Evolutionary conservation across 92 coral and sea anemone species (phyloP), one percentile per base, ranked within the genome.

Genomic region (Ricordea florida): DNA sequence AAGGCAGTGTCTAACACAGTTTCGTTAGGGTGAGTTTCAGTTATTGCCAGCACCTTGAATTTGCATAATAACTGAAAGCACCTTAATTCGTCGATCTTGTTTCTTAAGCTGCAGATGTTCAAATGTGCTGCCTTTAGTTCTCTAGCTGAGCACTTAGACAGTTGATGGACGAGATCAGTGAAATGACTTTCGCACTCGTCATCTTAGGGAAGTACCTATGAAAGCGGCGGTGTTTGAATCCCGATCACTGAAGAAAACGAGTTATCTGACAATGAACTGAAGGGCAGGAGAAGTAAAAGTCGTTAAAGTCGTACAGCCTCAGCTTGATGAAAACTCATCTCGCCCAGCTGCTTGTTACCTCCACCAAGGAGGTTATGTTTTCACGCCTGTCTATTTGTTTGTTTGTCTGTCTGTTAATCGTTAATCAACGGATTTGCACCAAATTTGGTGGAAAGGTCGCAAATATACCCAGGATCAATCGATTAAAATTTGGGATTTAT

Each of bases 61-160:
- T 35, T 64, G 83, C 56, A 52, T 38, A 64, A 46, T 31, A 32
- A 25, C 58, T 69, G 76, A 26, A 72, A 17, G 46, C 56, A 22
- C 42, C 85, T 66, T 40, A 79, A 21, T 56, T 79, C 85, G 31
- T 79, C 85, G 27, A 79, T 56, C 48, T 79, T 67, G 44, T 79
- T 67, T 57, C 85, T 52, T 20, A 79, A 36, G 60, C 85, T 79
- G 55, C 85, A 57, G 11, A 76, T 37, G 37, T 76, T 76, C 33
- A 64, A 50, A 57, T 76, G 83, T 10, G 75, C 75, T n/a, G 64
- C 65, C 7, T 44, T 64, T 20, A 76, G 44, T 32, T 76, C 71
- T 57, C 59, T 71, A 28, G 3, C 27, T 5, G 75, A 60, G 78
- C 48, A 50, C 21, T 32, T 51, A 24, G 59, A 51, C 59, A 51